phyloP scores from a whole-genome alignment of 2,888 invertebrate genomes.

The Oligia fasciuncula region DNA sequence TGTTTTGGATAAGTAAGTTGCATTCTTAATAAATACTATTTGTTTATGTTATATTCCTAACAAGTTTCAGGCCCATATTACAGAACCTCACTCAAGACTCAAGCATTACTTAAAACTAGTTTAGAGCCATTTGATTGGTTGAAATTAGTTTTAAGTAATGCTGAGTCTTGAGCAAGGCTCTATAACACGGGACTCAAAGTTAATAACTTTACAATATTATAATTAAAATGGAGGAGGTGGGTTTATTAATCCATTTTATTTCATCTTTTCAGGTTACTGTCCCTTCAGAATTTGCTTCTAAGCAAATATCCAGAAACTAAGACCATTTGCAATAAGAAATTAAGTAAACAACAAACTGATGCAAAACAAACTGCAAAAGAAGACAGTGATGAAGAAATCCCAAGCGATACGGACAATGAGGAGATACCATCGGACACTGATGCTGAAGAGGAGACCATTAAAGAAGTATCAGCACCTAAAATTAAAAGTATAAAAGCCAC shows the following conservation, averaged over 20 bases:
- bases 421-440: constrained; percentile 92
- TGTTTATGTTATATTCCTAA: not conserved
- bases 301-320: constrained; percentile 93
- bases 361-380: constrained; percentile 71
- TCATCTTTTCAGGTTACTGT: constrained; percentile 80
- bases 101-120: not conserved
- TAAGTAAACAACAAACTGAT: constrained; percentile 67
- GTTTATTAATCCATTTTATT: constrained; percentile 11
- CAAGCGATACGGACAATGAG: constrained; percentile 90
- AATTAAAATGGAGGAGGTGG: not conserved
- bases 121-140: no score
- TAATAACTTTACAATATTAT: not conserved
- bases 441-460: constrained; percentile 76
- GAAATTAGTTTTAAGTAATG: not conserved
- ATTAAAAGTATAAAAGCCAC: constrained; percentile 63
- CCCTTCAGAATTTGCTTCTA: constrained; percentile 86
- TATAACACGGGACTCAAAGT: not conserved
- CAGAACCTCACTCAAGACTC: no score
- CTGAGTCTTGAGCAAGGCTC: not conserved
- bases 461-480: constrained; percentile 66
- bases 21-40: not conserved
- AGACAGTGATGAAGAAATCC: constrained; percentile 85
- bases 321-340: constrained; percentile 80
- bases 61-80: not conserved
- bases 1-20: constrained; percentile 91